Base-by-base conservation (phyloP, 2,113 vertebrate genomes). In the Otis tarda region DNA sequence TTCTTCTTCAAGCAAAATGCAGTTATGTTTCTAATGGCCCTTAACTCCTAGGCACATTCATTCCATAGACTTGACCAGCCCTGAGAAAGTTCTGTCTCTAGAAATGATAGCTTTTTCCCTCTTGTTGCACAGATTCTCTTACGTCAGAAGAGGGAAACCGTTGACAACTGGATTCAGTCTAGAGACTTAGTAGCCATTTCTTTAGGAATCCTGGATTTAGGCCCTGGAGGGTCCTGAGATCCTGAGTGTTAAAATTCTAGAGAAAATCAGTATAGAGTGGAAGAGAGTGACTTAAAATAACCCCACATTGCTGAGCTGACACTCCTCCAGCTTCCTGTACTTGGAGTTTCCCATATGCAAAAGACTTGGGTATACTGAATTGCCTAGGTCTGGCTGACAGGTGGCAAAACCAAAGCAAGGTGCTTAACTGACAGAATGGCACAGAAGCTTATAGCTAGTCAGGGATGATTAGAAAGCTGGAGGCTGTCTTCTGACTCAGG, bases 401-500 rank as follows among this genome's bases (percentile, higher is more conserved):
- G n/a, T 47, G 45, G 31, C 63, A 81, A 74, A 88, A 61, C 23
- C 50, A 69, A 83, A 87, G 74, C 35, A 68, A 93, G 35, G 24
- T 85, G 35, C 50, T 57, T 53, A 24, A 39, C 37, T 87, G 68
- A 55, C 83, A 75, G 67, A 92, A 70, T 60, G 56, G 33, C 73
- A 55, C n/a, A 71, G 70, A 63, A 86, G 41, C 41, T 80, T 19
- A 27, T 52, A 77, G 70, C 70, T 70, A 19, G 31, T 41, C 56
- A 49, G 45, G 53, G 50, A 18, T 82, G 69, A n/a, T 84, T 87
- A 76, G 77, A 92, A 84, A 79, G 81, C 74, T 91, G 89, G 77
- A 94, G 70, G 74, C 91, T 94, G 33, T 86, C 77, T 91, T 64
- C 93, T 95, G 86, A 80, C 81, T 80, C 70, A 91, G 65, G 63